phyloP scores from a whole-genome alignment of 2,113 vertebrate genomes.

The Pituophis catenifer region DNA sequence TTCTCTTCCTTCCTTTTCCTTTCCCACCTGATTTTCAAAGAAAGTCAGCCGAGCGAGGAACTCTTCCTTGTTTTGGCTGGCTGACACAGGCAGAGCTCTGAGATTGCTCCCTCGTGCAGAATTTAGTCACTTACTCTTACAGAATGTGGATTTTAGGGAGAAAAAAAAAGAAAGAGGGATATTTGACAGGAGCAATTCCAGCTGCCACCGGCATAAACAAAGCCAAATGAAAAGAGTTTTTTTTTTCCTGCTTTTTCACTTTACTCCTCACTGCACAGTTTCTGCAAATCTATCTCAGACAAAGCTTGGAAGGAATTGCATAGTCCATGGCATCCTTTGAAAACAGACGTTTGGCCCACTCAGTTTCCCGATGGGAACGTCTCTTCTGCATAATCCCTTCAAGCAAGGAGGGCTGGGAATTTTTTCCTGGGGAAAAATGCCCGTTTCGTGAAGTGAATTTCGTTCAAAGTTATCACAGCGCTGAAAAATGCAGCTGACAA shows the following conservation, averaged over 20 bases:
- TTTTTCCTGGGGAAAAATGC: too few species aligned
- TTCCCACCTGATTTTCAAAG: background rate
- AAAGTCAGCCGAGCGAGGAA: background rate
- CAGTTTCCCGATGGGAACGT: too few species aligned
- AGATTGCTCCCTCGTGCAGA: conserved; percentile 18
- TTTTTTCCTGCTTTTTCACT: conserved; percentile 1
- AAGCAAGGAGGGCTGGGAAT: too few species aligned
- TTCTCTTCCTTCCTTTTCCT: too few species aligned
- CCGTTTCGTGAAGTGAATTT: too few species aligned
- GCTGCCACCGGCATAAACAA: conserved; percentile 60
- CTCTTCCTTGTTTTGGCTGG: conserved; percentile 36
- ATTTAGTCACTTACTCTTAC: conserved; percentile 32
- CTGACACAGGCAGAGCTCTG: conserved; percentile 17
- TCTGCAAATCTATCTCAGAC: conserved; percentile 37
- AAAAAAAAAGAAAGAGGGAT: conserved; percentile 51
- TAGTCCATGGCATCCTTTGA: background rate
- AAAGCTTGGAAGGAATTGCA: conserved; percentile 27
- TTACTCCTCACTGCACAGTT: conserved; percentile 15
- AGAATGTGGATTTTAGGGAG: conserved; percentile 38
- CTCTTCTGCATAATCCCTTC: too few species aligned
- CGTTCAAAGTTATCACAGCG: too few species aligned
- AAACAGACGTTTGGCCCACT: background rate
- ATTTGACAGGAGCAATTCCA: conserved; percentile 58
- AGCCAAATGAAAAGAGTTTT: conserved; percentile 43
- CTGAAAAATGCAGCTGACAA: too few species aligned